These are phyloP conservation scores for Drosophila pullipes DNA, from an alignment of 2,888 invertebrate genomes.

Conservation along the genomic window DNA sequence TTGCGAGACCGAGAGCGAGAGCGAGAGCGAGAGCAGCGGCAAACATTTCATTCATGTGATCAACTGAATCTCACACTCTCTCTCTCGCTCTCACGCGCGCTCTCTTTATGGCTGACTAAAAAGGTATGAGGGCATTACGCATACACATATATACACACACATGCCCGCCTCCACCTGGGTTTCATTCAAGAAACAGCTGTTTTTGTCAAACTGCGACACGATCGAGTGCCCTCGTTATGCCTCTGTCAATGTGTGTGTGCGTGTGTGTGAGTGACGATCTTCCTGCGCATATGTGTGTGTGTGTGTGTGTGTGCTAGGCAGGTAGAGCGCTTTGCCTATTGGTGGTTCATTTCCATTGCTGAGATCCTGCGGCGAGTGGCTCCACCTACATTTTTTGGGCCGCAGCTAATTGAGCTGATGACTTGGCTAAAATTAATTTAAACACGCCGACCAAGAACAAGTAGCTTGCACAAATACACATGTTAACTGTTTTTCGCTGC, in stretches of 20 bases:
- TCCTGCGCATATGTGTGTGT: slow-evolving; percentile 7
- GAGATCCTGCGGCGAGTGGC: slow-evolving; percentile 58
- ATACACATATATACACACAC: slow-evolving; percentile 28
- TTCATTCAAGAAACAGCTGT: slow-evolving; percentile 80
- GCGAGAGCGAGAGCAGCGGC: slow-evolving; percentile 31
- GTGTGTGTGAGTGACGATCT: slow-evolving; percentile 22
- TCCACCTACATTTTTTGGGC: slow-evolving; percentile 59
- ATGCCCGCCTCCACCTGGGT: slow-evolving; percentile 66
- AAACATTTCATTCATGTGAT: slow-evolving; percentile 67
- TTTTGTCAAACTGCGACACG: slow-evolving; percentile 69
- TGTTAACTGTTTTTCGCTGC: slow-evolving; percentile 47
- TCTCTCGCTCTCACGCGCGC: slow-evolving; percentile 34
- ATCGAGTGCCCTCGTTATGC: slow-evolving; percentile 81
- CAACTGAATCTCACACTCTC: slow-evolving; percentile 21
- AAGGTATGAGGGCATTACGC: slow-evolving; percentile 58
- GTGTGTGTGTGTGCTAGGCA: slow-evolving; percentile 46
- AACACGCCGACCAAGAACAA: slow-evolving; percentile 43
- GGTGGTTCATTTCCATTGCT: slow-evolving; percentile 42
- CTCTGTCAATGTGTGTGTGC: slow-evolving; percentile 36
- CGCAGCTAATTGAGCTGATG: slow-evolving; percentile 62
- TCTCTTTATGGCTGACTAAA: slow-evolving; percentile 27
- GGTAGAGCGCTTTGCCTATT: slow-evolving; percentile 69
- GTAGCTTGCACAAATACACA: slow-evolving; percentile 53
- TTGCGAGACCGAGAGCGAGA: slow-evolving; percentile 3
- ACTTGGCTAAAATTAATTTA: slow-evolving; percentile 58